Evolutionary conservation across 2,797 vertebrate species (phyloP).

Genomic region (Rhinophrynus dorsalis): DNA sequence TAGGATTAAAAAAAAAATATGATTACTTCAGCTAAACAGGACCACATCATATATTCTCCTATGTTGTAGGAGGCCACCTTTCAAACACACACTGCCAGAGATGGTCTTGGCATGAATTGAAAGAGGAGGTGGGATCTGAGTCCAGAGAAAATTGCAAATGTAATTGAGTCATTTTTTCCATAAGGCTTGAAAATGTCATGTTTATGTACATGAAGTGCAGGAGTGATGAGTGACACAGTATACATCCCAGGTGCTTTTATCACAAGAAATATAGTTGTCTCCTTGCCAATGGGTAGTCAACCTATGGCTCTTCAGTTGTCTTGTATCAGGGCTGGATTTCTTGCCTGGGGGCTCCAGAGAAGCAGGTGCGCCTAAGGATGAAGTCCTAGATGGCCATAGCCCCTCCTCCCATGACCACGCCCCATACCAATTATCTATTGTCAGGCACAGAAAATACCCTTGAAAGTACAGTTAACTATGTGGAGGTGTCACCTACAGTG

Average conservation of each 20-base stretch:
- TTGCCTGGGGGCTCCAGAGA: too few relatives aligned
- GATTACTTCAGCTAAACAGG: conserved; percentile 26
- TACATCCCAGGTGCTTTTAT: background rate
- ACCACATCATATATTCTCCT: background rate
- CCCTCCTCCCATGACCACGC: too few relatives aligned
- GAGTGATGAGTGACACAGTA: background rate
- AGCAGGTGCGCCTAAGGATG: too few relatives aligned
- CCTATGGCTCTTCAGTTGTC: too few relatives aligned
- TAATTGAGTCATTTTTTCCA: conserved; percentile 39
- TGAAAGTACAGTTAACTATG: too few relatives aligned
- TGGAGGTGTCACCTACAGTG: too few relatives aligned
- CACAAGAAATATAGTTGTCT: too few relatives aligned
- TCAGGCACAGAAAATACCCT: too few relatives aligned
- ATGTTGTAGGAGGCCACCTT: conserved; percentile 1
- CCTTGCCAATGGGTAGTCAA: too few relatives aligned
- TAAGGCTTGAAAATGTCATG: background rate
- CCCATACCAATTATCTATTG: too few relatives aligned
- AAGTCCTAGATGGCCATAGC: too few relatives aligned
- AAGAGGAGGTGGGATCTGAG: conserved; percentile 15
- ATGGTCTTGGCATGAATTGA: conserved; percentile 19
- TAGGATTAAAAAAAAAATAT: conserved; percentile 19
- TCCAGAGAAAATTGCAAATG: background rate
- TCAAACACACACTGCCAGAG: conserved; percentile 23
- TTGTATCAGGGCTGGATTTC: too few relatives aligned
- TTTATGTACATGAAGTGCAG: background rate